Base-by-base conservation (phyloP, 2,888 invertebrate species). In the Drosophila neonasuta region DNA sequence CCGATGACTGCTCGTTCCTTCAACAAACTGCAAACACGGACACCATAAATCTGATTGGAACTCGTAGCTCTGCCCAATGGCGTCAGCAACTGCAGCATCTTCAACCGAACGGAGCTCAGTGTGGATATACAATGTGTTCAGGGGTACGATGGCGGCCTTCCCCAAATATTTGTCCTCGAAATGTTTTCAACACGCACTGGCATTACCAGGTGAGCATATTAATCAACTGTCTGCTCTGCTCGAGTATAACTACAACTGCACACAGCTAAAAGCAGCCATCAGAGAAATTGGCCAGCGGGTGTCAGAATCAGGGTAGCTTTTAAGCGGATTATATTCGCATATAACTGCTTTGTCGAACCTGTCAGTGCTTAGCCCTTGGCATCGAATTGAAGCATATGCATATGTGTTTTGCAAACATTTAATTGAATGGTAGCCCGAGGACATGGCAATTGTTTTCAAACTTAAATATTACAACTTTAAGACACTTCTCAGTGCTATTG, bases 91-190 rank as follows among this genome's bases (percentile, higher is more conserved):
- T 97, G 97, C 91, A 93, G 95, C 57, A 92, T 96, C 79, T 95
- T 95, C 90, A 97, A 97, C 91, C 95, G 96, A 90, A 97, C 97
- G 13, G 94, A 95, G 86, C 95, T 95, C 83, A 95, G 95, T 68
- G 95, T 96, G 80, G 94, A 95, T 90, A 95, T 97, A 78, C 94
- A 94, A 86, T 97, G 97, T 90, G 93, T 95, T 87, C 92, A 96
- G 24, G 96, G 96, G 79, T 97, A 96, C 92, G 97, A 97, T 92
- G 97, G 97, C 66, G 97, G 97, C 74, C 93, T 97, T 86, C 96
- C 96, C 66, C 97, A 97, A 92, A 93, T 93, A 90, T 97, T 97
- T 92, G 92, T 96, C 57, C 93, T 97, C 75, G 96, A 97, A 91
- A 93, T 96, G 78, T 95, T 92, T 90, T 91, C 91, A 74, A 80